These are phyloP conservation scores for Tuberolachnus salignus DNA, from an alignment of 2,888 invertebrate genomes.

Conservation along the genomic window DNA sequence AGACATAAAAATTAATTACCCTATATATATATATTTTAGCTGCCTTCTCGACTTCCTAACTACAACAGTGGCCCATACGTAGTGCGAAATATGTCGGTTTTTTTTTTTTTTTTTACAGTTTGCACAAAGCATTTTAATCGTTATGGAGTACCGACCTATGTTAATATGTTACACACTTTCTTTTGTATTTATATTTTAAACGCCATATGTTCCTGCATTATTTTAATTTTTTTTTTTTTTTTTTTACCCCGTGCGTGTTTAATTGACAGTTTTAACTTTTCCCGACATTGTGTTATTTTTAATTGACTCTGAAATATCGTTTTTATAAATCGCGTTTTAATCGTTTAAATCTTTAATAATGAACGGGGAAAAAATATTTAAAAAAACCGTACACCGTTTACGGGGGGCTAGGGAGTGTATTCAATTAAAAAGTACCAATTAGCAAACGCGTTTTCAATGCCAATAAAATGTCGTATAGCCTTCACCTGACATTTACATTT, in stretches of 20 bases:
- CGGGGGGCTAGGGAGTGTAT: background rate
- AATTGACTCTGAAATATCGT: background rate
- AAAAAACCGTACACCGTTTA: no score
- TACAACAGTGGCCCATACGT: no score
- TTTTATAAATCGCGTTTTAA: background rate
- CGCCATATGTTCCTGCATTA: no score
- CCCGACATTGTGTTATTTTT: background rate
- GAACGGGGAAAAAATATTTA: no score
- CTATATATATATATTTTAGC: no score
- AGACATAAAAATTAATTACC: no score
- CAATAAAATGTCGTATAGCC: background rate
- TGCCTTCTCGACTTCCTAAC: no score
- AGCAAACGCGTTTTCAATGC: background rate
- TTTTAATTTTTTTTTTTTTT: constrained; percentile 6
- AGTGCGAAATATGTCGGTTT: no score
- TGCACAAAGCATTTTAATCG: background rate
- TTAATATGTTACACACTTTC: background rate
- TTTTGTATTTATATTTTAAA: background rate
- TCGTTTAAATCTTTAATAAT: constrained; percentile 1
- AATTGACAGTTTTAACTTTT: constrained; percentile 19
- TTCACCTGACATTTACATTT: background rate
- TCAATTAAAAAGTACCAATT: constrained; percentile 1
- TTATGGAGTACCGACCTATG: background rate
- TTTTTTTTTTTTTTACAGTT: no score
- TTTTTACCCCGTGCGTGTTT: background rate